Evolutionary conservation across 2,113 vertebrate species (phyloP).

Genomic region (Corythornis cristatus): DNA sequence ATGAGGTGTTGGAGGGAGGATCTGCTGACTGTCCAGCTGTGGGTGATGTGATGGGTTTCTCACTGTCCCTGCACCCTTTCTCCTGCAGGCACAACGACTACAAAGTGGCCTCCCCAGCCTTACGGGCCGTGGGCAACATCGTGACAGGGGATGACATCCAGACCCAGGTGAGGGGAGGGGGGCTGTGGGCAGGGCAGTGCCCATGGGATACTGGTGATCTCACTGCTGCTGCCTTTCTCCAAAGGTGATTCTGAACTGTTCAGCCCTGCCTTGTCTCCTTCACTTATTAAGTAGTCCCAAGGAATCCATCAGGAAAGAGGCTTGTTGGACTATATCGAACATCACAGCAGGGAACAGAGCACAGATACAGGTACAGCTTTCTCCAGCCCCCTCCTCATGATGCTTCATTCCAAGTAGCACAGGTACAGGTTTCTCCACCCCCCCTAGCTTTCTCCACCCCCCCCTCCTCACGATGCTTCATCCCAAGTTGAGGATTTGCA

Average conservation of each 20-base stretch:
- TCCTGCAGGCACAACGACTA: slow-evolving; percentile 92
- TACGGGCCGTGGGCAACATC: slow-evolving; percentile 96
- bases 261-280: slow-evolving; percentile 94
- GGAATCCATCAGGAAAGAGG: slow-evolving; percentile 98
- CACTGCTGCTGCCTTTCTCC: neutral
- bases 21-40: accelerated
- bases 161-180: slow-evolving; percentile 85
- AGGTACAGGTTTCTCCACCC: slow-evolving; percentile 75
- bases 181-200: accelerated
- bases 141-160: slow-evolving; percentile 98
- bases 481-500: neutral
- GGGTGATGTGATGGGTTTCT: neutral
- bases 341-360: slow-evolving; percentile 97
- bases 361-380: slow-evolving; percentile 89
- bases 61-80: neutral
- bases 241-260: slow-evolving; percentile 98
- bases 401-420: slow-evolving; percentile 4
- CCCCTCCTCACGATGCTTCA: accelerated
- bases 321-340: slow-evolving; percentile 99
- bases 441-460: neutral
- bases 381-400: neutral
- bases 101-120: slow-evolving; percentile 96
- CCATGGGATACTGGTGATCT: neutral
- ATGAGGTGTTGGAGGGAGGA: neutral
- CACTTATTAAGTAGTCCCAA: slow-evolving; percentile 96